Evolutionary conservation across 2,888 invertebrate genomes (phyloP).

Genomic region (Omphaloscelis lunosa): DNA sequence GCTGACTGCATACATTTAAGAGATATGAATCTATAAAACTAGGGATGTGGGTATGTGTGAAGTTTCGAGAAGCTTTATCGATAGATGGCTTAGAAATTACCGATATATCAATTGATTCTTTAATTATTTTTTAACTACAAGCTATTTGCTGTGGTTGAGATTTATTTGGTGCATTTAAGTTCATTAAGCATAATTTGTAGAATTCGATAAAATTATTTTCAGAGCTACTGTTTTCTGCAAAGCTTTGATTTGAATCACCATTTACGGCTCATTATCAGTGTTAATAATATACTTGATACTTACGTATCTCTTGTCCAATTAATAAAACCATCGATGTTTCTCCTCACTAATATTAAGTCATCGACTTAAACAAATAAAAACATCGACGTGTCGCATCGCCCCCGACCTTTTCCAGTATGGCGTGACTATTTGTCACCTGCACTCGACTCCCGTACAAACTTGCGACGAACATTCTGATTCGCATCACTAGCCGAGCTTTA

Average conservation of each 20-base stretch:
- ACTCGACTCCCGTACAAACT: conserved; percentile 89
- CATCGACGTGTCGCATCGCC: conserved; percentile 86
- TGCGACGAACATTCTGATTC: conserved; percentile 87
- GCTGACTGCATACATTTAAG: conserved; percentile 90
- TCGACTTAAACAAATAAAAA: conserved; percentile 87
- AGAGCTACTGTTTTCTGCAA: background rate
- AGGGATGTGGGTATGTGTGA: conserved; percentile 78
- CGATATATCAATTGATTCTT: background rate
- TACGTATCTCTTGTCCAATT: background rate
- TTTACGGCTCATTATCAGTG: background rate
- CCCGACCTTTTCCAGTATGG: conserved; percentile 85
- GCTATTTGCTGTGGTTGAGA: background rate
- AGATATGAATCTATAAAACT: conserved; percentile 89
- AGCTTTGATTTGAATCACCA: background rate
- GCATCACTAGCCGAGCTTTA: conserved; percentile 77
- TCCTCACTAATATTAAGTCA: conserved; percentile 88
- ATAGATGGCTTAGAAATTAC: conserved; percentile 10
- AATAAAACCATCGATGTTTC: conserved; percentile 72
- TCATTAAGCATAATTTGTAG: background rate
- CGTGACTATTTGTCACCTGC: conserved; percentile 90
- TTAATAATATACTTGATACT: background rate
- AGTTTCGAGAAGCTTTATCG: conserved; percentile 33
- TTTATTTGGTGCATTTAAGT: background rate
- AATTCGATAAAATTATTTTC: background rate
- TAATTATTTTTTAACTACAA: background rate